Conservation (phyloP, 2,113 vertebrate species). For the Xiphophorus couchianus region DNA sequence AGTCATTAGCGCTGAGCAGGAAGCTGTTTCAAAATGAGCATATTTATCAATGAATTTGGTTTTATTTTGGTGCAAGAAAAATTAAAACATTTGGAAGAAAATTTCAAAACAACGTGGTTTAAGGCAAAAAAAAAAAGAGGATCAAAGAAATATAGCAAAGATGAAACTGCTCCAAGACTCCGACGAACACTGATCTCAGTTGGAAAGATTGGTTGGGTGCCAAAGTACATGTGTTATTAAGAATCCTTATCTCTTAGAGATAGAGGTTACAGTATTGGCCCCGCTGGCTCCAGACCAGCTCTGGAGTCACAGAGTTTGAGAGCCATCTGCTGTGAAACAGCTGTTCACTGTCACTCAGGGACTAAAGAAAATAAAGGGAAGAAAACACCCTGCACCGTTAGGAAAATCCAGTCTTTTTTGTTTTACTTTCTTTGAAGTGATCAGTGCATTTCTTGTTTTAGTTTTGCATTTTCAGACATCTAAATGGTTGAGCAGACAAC, state of each 20-base stretch:
- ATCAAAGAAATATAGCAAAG: not conserved
- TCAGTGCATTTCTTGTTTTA: not conserved
- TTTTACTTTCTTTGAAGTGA: not conserved
- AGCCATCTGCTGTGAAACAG: constrained; percentile 68
- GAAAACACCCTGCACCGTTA: not conserved
- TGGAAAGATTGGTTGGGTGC: constrained; percentile 32
- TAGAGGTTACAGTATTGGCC: constrained; percentile 10
- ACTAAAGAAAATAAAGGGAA: not conserved
- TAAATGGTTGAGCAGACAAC: not conserved
- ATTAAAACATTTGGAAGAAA: too few species aligned
- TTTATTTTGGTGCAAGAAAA: not conserved
- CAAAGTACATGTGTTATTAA: constrained; percentile 59
- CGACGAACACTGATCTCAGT: not conserved
- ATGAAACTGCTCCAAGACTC: constrained; percentile 1
- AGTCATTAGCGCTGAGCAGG: too few species aligned
- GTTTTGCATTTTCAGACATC: not conserved
- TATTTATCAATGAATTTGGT: not conserved
- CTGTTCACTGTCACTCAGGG: constrained; percentile 70
- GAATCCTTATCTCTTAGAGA: constrained; percentile 47
- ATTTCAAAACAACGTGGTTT: not conserved
- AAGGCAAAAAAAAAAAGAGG: not conserved
- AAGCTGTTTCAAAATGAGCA: too few species aligned
- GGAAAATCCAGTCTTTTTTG: constrained; percentile 7
- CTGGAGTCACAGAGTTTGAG: constrained; percentile 56
- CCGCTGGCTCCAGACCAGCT: constrained; percentile 45